Evolutionary conservation across 37 sponge, comb jelly and placozoan genomes (phyloP).

Genomic region (Axinella damicornis): DNA sequence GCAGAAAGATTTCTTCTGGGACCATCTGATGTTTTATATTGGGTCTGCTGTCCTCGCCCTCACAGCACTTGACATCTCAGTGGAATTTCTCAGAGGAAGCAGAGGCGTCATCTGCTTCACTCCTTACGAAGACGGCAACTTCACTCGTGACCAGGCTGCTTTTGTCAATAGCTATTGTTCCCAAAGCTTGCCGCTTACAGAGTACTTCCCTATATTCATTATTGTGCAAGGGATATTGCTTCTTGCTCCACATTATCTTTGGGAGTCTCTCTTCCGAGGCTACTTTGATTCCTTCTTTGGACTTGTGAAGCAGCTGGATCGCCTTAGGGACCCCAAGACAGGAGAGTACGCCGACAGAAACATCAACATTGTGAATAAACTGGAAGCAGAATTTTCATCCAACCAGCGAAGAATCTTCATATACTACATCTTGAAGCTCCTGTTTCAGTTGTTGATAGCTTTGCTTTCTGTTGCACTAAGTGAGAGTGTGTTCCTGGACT

Average conservation of each 20-base stretch:
- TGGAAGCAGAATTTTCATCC: neutral
- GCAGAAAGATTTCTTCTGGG: slow-evolving; percentile 52
- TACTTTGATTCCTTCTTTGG: slow-evolving; percentile 55
- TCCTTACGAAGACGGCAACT: neutral
- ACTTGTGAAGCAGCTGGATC: slow-evolving; percentile 19
- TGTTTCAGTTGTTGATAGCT: slow-evolving; percentile 10
- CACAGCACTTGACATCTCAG: slow-evolving; percentile 18
- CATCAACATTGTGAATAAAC: slow-evolving; percentile 27
- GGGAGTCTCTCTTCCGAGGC: slow-evolving; percentile 31
- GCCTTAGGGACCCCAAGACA: slow-evolving; percentile 37
- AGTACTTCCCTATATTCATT: slow-evolving; percentile 43
- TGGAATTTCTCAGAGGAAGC: slow-evolving; percentile 28
- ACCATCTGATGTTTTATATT: slow-evolving; percentile 31
- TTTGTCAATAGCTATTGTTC: slow-evolving; percentile 56
- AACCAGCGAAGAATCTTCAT: slow-evolving; percentile 5
- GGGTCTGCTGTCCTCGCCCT: slow-evolving; percentile 36
- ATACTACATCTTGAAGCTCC: slow-evolving; percentile 31
- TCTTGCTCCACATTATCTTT: slow-evolving; percentile 53
- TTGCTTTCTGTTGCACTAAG: slow-evolving; percentile 7
- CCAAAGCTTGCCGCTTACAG: slow-evolving; percentile 22
- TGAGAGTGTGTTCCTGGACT: slow-evolving; percentile 2
- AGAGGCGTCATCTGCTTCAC: slow-evolving; percentile 8
- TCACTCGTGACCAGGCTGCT: neutral
- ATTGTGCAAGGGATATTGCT: slow-evolving; percentile 41
- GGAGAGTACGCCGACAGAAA: slow-evolving; percentile 48